Base-by-base conservation (phyloP, 2,797 vertebrate genomes). In the Hydrocynus forskahlii region DNA sequence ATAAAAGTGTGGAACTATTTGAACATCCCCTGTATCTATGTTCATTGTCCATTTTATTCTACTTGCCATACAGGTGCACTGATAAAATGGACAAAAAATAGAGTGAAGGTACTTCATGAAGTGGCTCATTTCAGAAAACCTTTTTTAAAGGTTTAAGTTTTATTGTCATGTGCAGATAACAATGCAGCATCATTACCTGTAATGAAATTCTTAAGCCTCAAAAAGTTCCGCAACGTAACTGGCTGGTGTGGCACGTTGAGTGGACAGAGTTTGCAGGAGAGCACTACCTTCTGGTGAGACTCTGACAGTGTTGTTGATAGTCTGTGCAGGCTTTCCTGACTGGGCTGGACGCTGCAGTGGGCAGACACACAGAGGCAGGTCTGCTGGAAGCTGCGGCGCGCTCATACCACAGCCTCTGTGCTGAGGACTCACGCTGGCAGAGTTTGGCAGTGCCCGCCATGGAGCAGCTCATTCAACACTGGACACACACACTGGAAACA, bases 371-470 rank as follows among this genome's bases (percentile, higher is more conserved):
- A 0, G 90, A 91, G 13, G 14, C 89, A 0, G 90, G 86, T 8
- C 90, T 97, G 25, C 92, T 97, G 64, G 96, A 97, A 88, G 93
- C 93, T 2, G 95, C 94, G 8, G 94, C 96, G 57, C 95, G 94
- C 75, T 87, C 94, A 0, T 97, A 93, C 16, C 91, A 90, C 85
- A 85, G 89, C 16, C 93, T 97, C 84, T 94, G 95, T 86, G 83
- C 71, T 16, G 93, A 92, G 78, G 93, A 91, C 73, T 83, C 87
- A 19, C 82, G 87, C 66, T 90, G 92, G 88, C 82, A 92, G 73
- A 75, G 83, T 43, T n/a, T 70, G n/a, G 93, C 94, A 19, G 86
- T 70, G 76, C 10, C 81, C 12, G 92, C 94, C 75, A 92, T 92
- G 83, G 93, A 94, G 89, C 81, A 92, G 23, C 88, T 97, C 87